phyloP scores from a whole-genome alignment of 2,797 vertebrate genomes.

The Pelodytes ibericus region DNA sequence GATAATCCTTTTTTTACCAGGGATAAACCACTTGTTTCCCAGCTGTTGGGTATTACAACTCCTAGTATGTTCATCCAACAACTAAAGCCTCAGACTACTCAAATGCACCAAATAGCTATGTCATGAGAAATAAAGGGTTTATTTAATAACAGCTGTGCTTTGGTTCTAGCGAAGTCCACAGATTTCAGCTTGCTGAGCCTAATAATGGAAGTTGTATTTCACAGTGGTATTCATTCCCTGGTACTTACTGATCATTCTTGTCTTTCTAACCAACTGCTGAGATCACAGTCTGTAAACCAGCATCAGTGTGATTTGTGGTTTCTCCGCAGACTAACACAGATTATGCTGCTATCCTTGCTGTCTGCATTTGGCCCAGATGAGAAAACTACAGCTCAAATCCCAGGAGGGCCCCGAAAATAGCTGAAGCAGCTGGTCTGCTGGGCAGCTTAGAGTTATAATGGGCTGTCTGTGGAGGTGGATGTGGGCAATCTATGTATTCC shows the following conservation, averaged over 20 bases:
- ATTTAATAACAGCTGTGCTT: too few species aligned
- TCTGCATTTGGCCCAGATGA: conserved; percentile 21
- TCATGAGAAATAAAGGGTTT: too few species aligned
- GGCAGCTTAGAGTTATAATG: conserved; percentile 40
- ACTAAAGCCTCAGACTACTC: neutral
- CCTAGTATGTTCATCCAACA: neutral
- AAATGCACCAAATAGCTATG: too few species aligned
- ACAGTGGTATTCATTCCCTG: neutral
- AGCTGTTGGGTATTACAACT: neutral
- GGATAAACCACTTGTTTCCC: too few species aligned
- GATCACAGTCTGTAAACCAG: conserved; percentile 20
- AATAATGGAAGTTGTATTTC: too few species aligned
- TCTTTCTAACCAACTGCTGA: conserved; percentile 31
- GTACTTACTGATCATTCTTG: conserved; percentile 42
- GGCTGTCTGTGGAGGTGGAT: conserved; percentile 39
- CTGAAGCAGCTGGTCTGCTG: conserved; percentile 49
- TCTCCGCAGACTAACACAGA: conserved; percentile 7
- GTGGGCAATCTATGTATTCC: conserved; percentile 39
- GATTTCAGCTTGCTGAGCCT: too few species aligned
- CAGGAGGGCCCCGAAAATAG: conserved; percentile 35
- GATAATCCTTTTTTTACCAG: too few species aligned
- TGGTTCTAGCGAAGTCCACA: too few species aligned
- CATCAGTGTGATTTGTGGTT: conserved; percentile 12
- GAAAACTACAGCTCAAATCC: conserved; percentile 12
- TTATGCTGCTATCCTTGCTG: conserved; percentile 13